Base-by-base conservation (phyloP, 2,888 invertebrate species). In the Heliothis peltigera region DNA sequence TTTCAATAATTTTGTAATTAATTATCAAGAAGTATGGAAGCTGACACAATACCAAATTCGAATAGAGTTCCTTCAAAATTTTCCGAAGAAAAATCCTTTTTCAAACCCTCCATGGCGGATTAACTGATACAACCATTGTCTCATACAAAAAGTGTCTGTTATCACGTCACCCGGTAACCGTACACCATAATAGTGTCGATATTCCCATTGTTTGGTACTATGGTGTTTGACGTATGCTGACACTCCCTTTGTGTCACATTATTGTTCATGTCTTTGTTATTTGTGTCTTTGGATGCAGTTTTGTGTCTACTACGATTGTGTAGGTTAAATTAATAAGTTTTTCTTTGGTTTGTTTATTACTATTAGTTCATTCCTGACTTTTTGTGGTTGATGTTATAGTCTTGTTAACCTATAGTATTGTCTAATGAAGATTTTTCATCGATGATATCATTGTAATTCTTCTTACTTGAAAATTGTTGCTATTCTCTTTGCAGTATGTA, bases 161-260 rank as follows among this genome's bases (percentile, higher is more conserved):
- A 58, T 64, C 63, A 64, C 62, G 39, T 58, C 7, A 52, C 28
- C 42, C 10, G 10, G 83, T 79, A 83, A 84, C 76, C 35, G 17
- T 51, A 84, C 62, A 83, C 84, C 55, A 77, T 83, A 82, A 83
- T 81, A 73, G 77, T 56, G 49, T 63, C 70, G 58, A 71, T 64
- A 54, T 47, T 51, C 39, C 58, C 54, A 71, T 79, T 79, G 78
- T 79, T 56, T 21, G 28, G 47, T 58, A 66, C 64, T 48, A 54
- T 63, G 48, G 61, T 43, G 53, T 47, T 51, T 63, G 75, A 54
- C 69, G 46, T 53, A 49, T 0, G 25, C 8, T 61, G 75, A 65
- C 70, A 64, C 54, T 18, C 68, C 77, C 62, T 77, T 75, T 70
- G 71, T 75, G 46, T 57, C 10, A n/a, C 32, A 43, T 70, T 59